Evolutionary conservation across 2,797 vertebrate species (phyloP), one percentile per base, ranked within the genome.

Genomic region (Sebastes iracundus): DNA sequence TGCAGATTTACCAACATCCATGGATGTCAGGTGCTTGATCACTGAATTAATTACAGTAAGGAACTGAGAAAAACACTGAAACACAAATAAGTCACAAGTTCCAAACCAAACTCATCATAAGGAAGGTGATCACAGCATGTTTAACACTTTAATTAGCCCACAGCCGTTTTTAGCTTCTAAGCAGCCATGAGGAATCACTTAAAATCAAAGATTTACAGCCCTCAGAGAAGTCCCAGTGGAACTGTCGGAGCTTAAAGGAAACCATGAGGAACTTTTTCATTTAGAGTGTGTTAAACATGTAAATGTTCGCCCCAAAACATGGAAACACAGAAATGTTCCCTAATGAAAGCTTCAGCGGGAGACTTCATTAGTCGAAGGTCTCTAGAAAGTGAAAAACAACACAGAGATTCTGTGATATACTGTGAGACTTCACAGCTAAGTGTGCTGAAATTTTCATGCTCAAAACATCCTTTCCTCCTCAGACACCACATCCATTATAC

Each of bases 291-390:
- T 90, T 74, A 90, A 84, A 90, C 86, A 87, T 87, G 86, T 75
- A 86, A 86, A 88, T 87, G 67, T 83, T 85, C 33, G 22, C 75
- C 74, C 69, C 28, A 65, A 84, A 86, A 92, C 83, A 83, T 55
- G 66, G 71, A 78, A 81, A 87, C 85, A 87, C n/a, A 12, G 80
- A 86, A 87, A 84, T 75, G 73, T 67, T 87, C 52, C 27, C 78
- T 81, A 88, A 87, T 84, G 81, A 92, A 89, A 89, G 84, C 87
- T 80, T 62, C 86, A 87, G 80, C 71, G 13, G 75, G 86, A 83
- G 52, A 80, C 80, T 87, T 93, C 89, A 90, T 90, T 92, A 90
- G 87, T 22, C 25, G 11, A 83, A 84, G 58, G 79, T 86, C 88
- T 91, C 77, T 5, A 22, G 80, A 84, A 88, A 81, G 63, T 58